These are phyloP conservation scores for Ganaspis brasiliensis DNA, from an alignment of 2,888 invertebrate genomes.

Conservation along the genomic window DNA sequence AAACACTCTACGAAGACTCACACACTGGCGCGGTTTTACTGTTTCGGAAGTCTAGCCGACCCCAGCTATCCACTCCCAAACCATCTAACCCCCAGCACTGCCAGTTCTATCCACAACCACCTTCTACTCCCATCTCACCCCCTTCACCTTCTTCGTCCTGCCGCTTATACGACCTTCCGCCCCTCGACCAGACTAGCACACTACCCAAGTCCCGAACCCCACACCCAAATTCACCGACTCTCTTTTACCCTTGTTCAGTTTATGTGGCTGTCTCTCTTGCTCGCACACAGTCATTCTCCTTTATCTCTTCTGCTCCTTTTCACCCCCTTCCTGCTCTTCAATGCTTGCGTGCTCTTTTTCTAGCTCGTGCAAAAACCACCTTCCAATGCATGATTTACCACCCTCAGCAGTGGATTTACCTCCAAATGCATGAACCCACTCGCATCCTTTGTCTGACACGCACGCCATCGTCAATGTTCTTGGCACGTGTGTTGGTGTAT, in stretches of 20 bases:
- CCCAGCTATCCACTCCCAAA: constrained; percentile 71
- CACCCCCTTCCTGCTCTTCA: constrained; percentile 26
- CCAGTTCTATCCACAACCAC: constrained; percentile 62
- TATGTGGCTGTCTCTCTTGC: not conserved
- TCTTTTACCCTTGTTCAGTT: not conserved
- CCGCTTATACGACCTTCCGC: constrained; percentile 76
- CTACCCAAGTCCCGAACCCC: constrained; percentile 73
- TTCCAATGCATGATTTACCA: constrained; percentile 29
- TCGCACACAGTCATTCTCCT: constrained; percentile 23
- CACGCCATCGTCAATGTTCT: constrained; percentile 68
- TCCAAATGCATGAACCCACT: constrained; percentile 71
- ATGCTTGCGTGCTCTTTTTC: constrained; percentile 31
- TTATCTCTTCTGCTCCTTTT: constrained; percentile 37
- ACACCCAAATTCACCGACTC: constrained; percentile 53
- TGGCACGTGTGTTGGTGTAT: constrained; percentile 25
- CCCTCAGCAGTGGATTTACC: constrained; percentile 52
- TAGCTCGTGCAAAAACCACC: constrained; percentile 24
- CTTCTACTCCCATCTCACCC: constrained; percentile 54
- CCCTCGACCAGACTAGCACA: constrained; percentile 73
- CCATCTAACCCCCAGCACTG: constrained; percentile 58
- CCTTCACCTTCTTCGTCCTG: constrained; percentile 48
- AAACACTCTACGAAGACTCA: constrained; percentile 65
- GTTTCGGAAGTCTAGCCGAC: constrained; percentile 78
- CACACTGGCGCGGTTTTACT: constrained; percentile 74
- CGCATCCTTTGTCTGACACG: constrained; percentile 74